These are phyloP conservation scores for Hippocampus comes DNA, from an alignment of 2,113 vertebrate genomes.

Conservation along the genomic window DNA sequence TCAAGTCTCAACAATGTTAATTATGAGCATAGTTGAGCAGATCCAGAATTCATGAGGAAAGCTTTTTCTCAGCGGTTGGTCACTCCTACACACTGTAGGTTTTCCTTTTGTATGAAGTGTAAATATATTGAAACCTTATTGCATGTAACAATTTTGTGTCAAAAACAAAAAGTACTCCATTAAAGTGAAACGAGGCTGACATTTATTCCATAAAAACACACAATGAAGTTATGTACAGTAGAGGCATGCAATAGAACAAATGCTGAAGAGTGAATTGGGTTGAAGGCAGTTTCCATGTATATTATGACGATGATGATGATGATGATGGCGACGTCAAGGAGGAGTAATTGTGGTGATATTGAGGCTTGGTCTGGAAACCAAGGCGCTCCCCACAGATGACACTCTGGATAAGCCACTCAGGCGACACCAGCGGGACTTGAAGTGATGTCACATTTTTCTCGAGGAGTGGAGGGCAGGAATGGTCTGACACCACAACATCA, in stretches of 20 bases:
- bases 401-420: constrained; percentile 95
- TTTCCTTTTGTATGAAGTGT: constrained; percentile 38
- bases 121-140: constrained; percentile 39
- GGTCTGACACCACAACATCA: constrained; percentile 85
- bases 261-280: background rate
- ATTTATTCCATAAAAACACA: constrained; percentile 91
- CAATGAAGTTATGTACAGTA: constrained; percentile 91
- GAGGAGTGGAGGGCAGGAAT: constrained; percentile 76
- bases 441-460: constrained; percentile 78
- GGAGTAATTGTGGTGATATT: constrained; percentile 78
- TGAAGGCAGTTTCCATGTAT: constrained; percentile 23
- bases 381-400: constrained; percentile 83
- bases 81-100: background rate
- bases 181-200: constrained; percentile 79
- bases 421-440: constrained; percentile 83
- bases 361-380: constrained; percentile 79
- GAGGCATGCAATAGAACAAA: constrained; percentile 78
- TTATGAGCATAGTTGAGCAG: background rate
- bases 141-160: background rate
- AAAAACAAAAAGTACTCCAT: constrained; percentile 50
- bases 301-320: constrained; percentile 54
- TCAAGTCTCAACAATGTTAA: background rate
- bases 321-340: constrained; percentile 3
- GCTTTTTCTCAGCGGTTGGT: background rate
- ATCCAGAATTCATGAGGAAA: background rate